Evolutionary conservation across 2,888 invertebrate species (phyloP), one percentile per base, ranked within the genome.

Genomic region (Myathropa florea): DNA sequence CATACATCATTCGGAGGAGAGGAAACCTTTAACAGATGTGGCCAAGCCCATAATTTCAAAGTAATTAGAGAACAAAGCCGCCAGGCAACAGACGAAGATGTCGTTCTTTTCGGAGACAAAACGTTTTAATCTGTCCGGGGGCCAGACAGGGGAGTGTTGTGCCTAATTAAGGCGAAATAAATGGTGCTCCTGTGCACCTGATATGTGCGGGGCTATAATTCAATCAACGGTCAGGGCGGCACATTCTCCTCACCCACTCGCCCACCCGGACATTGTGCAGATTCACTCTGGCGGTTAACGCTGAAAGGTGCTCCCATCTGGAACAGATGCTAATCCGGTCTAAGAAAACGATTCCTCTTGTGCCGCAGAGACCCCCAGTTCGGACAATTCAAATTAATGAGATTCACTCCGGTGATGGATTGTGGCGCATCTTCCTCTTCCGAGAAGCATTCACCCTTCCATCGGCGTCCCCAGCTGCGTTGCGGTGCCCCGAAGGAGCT

Each of bases 371-470:
- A 60, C 68, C 33, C 36, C 36, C 39, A 23, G 30, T 75, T 60
- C 33, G 60, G 73, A 71, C 76, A 46, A 76, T 80, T 72, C 57
- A 84, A 84, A 81, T 72, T 81, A 72, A 81, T 84, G 64, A 57
- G 81, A 61, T 71, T 28, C 57, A 46, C 67, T 63, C 7, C 65
- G 39, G 70, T 76, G 81, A 61, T 64, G 68, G 71, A 76, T 72
- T 82, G 70, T 70, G 64, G 64, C 64, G 63, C 70, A 70, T 18
- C 46, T 46, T 55, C 57, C 33, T 70, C 10, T n/a, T 53, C 23
- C 36, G 59, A 28, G 36, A 67, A 53, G 55, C 63, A 3, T 46
- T n/a, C 30, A 24, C 53, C 68, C 39, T 33, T 12, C 7, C 46
- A 2, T 18, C 2, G 7, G 46, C n/a, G 18, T 24, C 14, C 57